Percentiles rank a stretch among this genome's conserved stretches.
These are phyloP conservation scores for Himalopsyche tibetana DNA, from an alignment of 2,888 invertebrate species.

Conservation along the genomic window DNA sequence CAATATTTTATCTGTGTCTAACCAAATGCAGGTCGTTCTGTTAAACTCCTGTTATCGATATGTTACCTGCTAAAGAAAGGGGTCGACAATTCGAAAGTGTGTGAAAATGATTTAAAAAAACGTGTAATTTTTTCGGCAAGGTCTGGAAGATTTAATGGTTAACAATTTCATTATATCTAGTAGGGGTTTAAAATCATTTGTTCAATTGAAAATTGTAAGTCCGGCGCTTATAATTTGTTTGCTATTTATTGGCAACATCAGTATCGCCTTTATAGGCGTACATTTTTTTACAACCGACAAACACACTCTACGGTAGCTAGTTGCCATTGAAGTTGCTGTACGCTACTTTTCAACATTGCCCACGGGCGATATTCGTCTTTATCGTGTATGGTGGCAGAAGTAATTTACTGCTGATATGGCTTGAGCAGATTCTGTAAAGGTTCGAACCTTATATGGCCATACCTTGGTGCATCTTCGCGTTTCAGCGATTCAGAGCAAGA, in stretches of 20 bases:
- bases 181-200: background rate
- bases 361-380: constrained; percentile 31
- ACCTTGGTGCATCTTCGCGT: constrained; percentile 47
- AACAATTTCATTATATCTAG: too few relatives aligned
- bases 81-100: too few relatives aligned
- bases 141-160: too few relatives aligned
- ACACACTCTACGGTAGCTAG: constrained; percentile 1
- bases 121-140: too few relatives aligned
- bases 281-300: background rate
- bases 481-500: constrained; percentile 33
- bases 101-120: too few relatives aligned
- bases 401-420: background rate
- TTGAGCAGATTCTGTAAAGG: constrained; percentile 45
- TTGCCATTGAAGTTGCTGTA: constrained; percentile 32
- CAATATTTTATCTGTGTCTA: too few relatives aligned
- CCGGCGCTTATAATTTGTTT: background rate
- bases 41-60: too few relatives aligned
- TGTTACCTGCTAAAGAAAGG: too few relatives aligned
- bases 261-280: background rate
- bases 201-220: background rate
- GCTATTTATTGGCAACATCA: background rate
- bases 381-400: background rate
- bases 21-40: too few relatives aligned
- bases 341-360: background rate
- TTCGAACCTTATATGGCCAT: constrained; percentile 59